Evolutionary conservation across 1,140 invertebrate genomes (phyloP).

Genomic region (Tetramorium simillimum): DNA sequence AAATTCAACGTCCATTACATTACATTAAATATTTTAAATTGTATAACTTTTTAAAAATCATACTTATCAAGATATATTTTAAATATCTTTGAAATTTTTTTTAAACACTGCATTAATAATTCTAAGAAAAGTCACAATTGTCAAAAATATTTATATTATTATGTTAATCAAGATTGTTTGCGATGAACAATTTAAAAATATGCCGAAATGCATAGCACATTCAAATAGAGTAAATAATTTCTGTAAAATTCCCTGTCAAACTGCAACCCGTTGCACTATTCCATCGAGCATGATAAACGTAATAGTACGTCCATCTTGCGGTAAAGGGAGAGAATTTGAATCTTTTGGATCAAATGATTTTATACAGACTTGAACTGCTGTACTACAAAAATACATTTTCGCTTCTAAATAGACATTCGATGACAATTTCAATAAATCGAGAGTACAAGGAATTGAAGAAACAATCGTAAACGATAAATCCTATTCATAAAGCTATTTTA

Average conservation of each 20-base stretch:
- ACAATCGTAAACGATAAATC: neutral
- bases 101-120: neutral
- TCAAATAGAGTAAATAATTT: neutral
- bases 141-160: slow-evolving; percentile 1
- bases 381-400: neutral
- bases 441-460: neutral
- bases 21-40: neutral
- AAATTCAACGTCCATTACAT: neutral
- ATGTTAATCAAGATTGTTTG: neutral
- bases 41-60: neutral
- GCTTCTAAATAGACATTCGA: neutral
- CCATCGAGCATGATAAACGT: neutral
- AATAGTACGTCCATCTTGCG: slow-evolving; percentile 19
- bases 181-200: neutral
- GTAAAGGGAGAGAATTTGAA: neutral
- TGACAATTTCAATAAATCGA: neutral
- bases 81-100: neutral
- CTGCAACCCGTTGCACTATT: slow-evolving; percentile 15
- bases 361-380: neutral
- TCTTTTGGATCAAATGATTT: neutral
- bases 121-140: neutral
- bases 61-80: neutral
- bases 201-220: neutral
- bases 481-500: neutral
- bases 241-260: neutral